These are phyloP conservation scores for Erythrocebus patas DNA, from an alignment of 2,113 vertebrate species.

Conservation along the genomic window DNA sequence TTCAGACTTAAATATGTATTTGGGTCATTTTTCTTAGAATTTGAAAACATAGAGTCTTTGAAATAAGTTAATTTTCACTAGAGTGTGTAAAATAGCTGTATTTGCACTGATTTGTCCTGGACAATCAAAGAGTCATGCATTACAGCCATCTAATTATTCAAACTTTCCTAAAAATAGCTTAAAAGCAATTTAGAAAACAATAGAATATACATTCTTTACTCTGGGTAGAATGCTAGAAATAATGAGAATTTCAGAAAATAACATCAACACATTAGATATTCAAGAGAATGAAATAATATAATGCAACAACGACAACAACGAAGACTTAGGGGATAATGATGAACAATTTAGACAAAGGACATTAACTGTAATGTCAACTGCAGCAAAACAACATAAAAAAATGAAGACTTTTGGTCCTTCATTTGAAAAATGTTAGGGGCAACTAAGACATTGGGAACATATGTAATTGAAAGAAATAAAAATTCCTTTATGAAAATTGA, in stretches of 20 bases:
- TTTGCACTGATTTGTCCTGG: background rate
- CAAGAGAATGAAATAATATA: slow-evolving; percentile 67
- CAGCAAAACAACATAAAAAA: background rate
- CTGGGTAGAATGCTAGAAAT: slow-evolving; percentile 74
- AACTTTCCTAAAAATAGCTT: slow-evolving; percentile 77
- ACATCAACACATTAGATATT: slow-evolving; percentile 68
- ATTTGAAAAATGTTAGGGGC: background rate
- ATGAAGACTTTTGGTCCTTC: background rate
- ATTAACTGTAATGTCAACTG: slow-evolving; percentile 23
- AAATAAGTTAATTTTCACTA: slow-evolving; percentile 24
- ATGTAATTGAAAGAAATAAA: slow-evolving; percentile 46
- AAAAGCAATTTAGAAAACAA: slow-evolving; percentile 71
- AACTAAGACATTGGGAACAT: slow-evolving; percentile 31
- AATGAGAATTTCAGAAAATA: slow-evolving; percentile 76
- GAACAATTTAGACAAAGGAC: slow-evolving; percentile 75
- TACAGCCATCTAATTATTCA: slow-evolving; percentile 49
- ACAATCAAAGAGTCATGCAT: background rate
- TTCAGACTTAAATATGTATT: background rate
- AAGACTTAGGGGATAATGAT: slow-evolving; percentile 24
- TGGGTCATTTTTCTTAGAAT: background rate
- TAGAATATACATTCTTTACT: slow-evolving; percentile 73
- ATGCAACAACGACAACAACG: slow-evolving; percentile 58
- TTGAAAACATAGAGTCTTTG: slow-evolving; percentile 4
- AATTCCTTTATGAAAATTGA: slow-evolving; percentile 40
- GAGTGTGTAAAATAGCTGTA: background rate